Conservation (phyloP, 2,888 invertebrate genomes). For the Mythimna vitellina region DNA sequence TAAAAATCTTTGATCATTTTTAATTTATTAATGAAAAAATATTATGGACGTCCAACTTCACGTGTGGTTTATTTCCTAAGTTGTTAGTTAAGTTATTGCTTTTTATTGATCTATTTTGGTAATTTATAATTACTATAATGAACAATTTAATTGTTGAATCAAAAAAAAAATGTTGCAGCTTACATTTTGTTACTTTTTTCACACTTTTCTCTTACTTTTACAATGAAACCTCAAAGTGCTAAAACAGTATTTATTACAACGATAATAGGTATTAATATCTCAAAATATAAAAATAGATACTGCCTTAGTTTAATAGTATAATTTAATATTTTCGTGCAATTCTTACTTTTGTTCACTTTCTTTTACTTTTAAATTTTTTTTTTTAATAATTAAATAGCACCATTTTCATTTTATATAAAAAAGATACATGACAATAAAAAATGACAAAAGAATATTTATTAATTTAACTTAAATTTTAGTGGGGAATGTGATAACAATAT, state of each 20-base stretch:
- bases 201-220: conserved; percentile 28
- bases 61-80: conserved; percentile 50
- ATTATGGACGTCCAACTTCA: conserved; percentile 42
- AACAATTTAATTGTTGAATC: conserved; percentile 31
- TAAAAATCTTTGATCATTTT: neutral
- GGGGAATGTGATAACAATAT: conserved; percentile 70
- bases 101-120: conserved; percentile 55
- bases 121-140: conserved; percentile 42
- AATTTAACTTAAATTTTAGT: conserved; percentile 59
- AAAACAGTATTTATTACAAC: conserved; percentile 58
- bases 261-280: conserved; percentile 59
- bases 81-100: conserved; percentile 54
- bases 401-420: conserved; percentile 36
- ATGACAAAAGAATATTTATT: conserved; percentile 62
- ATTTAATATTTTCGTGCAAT: conserved; percentile 53
- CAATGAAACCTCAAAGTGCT: conserved; percentile 22
- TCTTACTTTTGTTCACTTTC: conserved; percentile 36
- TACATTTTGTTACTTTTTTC: conserved; percentile 39
- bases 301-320: conserved; percentile 67
- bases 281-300: conserved; percentile 60
- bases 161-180: conserved; percentile 44
- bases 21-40: conserved; percentile 43
- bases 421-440: conserved; percentile 60
- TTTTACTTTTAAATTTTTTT: conserved; percentile 30
- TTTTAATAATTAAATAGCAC: conserved; percentile 41